Conservation (phyloP, 2,797 vertebrate genomes). For the Cryptoprocta ferox region DNA sequence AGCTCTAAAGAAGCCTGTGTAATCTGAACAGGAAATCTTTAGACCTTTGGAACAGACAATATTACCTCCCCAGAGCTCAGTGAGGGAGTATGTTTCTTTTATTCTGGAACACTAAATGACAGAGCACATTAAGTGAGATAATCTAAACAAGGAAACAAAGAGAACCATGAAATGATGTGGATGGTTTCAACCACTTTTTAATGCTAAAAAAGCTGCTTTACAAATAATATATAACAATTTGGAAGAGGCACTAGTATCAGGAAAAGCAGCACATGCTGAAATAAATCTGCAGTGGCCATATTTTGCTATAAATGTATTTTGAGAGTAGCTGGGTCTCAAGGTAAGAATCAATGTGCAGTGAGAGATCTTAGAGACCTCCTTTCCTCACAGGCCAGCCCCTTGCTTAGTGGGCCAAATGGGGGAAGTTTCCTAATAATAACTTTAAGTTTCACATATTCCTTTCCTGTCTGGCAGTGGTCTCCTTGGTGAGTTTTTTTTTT, state of each 20-base stretch:
- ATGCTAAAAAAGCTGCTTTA: background rate
- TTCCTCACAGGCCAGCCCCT: background rate
- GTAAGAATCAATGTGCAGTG: background rate
- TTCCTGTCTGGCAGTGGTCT: constrained; percentile 79
- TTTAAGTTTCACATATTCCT: constrained; percentile 73
- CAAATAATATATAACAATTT: background rate
- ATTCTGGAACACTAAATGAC: background rate
- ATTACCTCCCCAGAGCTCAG: background rate
- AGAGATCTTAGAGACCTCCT: background rate
- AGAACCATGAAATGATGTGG: background rate
- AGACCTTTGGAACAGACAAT: background rate
- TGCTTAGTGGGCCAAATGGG: constrained; percentile 65
- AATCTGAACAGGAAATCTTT: constrained; percentile 47
- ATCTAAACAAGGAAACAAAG: constrained; percentile 22
- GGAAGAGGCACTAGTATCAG: background rate
- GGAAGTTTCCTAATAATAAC: constrained; percentile 65
- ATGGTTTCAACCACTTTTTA: background rate
- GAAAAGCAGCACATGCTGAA: background rate
- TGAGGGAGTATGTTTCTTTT: background rate
- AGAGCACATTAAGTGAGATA: background rate
- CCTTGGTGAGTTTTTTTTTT: constrained; percentile 67
- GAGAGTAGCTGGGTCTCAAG: background rate
- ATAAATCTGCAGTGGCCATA: background rate
- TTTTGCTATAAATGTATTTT: background rate
- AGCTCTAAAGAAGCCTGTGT: constrained; percentile 24